Evolutionary conservation across 2,797 vertebrate species (phyloP), one percentile per base, ranked within the genome.

Genomic region (Brotula barbata): DNA sequence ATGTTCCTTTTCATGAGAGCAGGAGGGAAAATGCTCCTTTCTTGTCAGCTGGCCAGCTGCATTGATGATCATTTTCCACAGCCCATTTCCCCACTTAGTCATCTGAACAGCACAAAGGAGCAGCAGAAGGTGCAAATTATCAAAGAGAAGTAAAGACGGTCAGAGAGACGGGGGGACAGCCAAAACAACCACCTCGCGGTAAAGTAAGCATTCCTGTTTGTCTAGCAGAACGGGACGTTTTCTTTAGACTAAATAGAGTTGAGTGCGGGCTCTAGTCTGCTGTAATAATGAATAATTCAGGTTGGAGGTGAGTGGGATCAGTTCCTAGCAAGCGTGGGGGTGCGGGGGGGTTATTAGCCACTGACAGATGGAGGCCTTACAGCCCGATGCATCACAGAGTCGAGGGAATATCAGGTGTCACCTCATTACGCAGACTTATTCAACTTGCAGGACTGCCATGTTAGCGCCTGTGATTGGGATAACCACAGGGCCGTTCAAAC

Each of bases 51-150:
- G 69, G 84, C 81, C 85, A 85, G 87, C 74, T 87, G 84, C 87
- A 89, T 88, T 90, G 88, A 91, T 88, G 85, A 89, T 86, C 75
- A 85, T 89, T 89, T 89, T 85, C 85, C 85, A 90, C 88, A 89
- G 85, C 71, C 85, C 88, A 89, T 90, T 91, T 89, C 86, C 83
- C 77, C 83, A 85, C 84, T 90, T 88, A 88, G 79, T 89, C 85
- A 87, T 86, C 83, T 71, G 84, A 87, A 74, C 80, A 81, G 85
- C 77, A 87, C 83, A 89, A 89, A 89, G 78, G 75, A 76, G 74
- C 67, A 77, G 77, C 86, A 84, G 78, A 89, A 89, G 86, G 85
- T 87, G 86, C 77, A 82, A 73, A 86, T 89, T 86, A 89, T 85
- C 79, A 77, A 78, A 80, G 62, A 73, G 55, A 58, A 78, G 80